Conservation (phyloP, 2,888 invertebrate genomes). For the Mantis religiosa region DNA sequence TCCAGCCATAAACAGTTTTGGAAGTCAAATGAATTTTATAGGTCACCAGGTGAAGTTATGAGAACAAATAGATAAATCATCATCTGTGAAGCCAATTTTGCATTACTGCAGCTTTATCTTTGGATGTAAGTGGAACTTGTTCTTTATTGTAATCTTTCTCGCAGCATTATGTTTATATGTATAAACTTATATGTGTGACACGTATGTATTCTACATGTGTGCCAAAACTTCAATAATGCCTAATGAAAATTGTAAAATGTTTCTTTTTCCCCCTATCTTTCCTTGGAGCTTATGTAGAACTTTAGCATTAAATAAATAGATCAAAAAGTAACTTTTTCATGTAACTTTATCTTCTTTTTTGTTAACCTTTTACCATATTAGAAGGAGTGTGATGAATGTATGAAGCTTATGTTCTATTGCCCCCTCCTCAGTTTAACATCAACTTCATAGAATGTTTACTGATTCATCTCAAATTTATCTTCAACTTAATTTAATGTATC, state of each 20-base stretch:
- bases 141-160: neutral
- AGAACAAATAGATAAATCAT: neutral
- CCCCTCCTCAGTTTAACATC: no score
- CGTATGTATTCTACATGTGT: neutral
- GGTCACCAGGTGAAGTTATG: no score
- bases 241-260: neutral
- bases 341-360: neutral
- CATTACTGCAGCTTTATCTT: neutral
- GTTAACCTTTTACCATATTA: neutral
- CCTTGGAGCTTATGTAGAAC: neutral
- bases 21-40: no score
- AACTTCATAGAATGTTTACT: no score
- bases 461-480: no score
- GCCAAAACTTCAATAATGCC: neutral
- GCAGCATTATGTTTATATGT: neutral
- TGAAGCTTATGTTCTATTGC: no score
- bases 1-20: no score
- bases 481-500: no score
- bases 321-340: neutral
- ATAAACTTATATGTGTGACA: neutral
- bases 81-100: neutral
- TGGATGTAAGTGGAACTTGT: neutral
- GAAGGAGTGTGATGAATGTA: neutral
- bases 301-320: neutral
- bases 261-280: neutral